These are phyloP conservation scores for Heliconius ismenius DNA, from an alignment of 2,888 invertebrate genomes.

Conservation along the genomic window DNA sequence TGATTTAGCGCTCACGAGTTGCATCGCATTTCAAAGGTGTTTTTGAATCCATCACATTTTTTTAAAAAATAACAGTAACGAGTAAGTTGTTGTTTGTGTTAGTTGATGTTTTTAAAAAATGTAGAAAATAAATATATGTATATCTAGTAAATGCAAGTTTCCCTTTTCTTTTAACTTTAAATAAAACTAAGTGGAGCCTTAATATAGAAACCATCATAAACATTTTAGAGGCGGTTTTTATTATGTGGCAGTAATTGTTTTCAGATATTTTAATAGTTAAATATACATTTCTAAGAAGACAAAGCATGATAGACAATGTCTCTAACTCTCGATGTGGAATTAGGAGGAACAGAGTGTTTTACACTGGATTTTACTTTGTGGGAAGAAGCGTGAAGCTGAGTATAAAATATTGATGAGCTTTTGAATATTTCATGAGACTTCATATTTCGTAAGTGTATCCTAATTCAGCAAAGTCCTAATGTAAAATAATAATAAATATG, in stretches of 20 bases:
- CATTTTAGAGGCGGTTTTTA: neutral
- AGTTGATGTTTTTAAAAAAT: neutral
- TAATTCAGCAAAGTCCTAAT: neutral
- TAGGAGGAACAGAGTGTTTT: neutral
- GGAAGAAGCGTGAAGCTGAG: neutral
- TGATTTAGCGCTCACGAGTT: neutral
- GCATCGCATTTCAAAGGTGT: neutral
- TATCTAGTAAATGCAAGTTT: neutral
- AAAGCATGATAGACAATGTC: neutral
- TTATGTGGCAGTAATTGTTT: neutral
- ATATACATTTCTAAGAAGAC: neutral
- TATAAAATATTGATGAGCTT: neutral
- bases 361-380: too few species aligned
- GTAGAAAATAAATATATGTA: neutral
- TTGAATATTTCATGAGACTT: neutral
- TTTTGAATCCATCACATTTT: neutral
- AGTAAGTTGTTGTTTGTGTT: neutral
- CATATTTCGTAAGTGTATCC: neutral
- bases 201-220: neutral
- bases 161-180: neutral
- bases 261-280: neutral
- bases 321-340: too few species aligned
- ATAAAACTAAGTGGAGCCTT: neutral
- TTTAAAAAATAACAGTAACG: neutral
- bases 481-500: neutral